phyloP scores from a whole-genome alignment of 2,888 invertebrate species.

The Leptothorax acervorum region DNA sequence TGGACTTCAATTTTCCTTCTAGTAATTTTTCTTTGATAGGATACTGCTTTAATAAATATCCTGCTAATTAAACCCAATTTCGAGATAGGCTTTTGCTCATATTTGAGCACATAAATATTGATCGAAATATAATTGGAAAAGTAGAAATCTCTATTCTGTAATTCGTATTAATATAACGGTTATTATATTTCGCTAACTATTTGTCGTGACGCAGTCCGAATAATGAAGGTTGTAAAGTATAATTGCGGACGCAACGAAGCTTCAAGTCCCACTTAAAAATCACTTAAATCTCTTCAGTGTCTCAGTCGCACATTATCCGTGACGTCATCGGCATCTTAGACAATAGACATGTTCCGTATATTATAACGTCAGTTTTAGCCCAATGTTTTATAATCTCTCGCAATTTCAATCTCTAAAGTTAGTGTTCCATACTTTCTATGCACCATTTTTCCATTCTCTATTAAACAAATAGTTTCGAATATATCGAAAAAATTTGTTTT shows the following conservation, averaged over 20 bases:
- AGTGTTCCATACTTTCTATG: neutral
- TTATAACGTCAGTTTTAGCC: neutral
- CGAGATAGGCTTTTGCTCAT: neutral
- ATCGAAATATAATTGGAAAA: neutral
- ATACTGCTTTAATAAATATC: neutral
- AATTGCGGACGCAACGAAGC: conserved; percentile 27
- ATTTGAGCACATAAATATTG: neutral
- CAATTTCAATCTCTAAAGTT: conserved; percentile 4
- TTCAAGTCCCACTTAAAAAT: conserved; percentile 59
- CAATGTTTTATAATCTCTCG: neutral
- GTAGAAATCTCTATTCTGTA: neutral
- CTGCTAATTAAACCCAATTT: neutral
- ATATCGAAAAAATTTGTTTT: neutral
- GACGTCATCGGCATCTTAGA: conserved; percentile 48
- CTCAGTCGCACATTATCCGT: conserved; percentile 33
- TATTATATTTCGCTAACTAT: neutral
- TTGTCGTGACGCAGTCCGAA: neutral
- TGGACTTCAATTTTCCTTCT: neutral
- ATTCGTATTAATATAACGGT: neutral
- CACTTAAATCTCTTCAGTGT: conserved; percentile 37
- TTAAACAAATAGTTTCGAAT: neutral
- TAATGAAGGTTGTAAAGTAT: conserved; percentile 38
- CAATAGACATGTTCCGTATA: neutral
- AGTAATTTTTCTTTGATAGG: neutral
- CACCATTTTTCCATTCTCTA: neutral